Evolutionary conservation across 2,113 vertebrate genomes (phyloP), one percentile per base, ranked within the genome.

Genomic region (Marmota monax): DNA sequence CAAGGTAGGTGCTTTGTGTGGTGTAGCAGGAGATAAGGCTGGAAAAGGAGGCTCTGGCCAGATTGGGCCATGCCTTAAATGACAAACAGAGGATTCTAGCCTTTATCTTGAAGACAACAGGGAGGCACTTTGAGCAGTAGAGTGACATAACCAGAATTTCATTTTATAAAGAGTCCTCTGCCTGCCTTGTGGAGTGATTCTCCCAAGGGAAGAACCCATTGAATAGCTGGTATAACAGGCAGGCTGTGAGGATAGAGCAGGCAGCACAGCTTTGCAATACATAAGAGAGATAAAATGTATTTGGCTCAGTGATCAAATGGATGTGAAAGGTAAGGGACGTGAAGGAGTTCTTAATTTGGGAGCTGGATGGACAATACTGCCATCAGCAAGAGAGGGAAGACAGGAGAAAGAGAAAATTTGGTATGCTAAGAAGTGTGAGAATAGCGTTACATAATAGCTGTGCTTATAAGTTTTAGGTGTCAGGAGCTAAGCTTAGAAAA

Each of bases 261-360:
- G 69, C 2, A 53, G 45, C 18, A 70, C 25, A 53, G 61, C 53
- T 94, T 25, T 76, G 37, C 89, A 56, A 37, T 48, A 45, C n/a
- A 37, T 0, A 13, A 37, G 65, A 90, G 39, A 90, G 88, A 53
- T 58, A 73, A 93, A 88, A 69, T 53, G 29, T 63, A 86, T 25
- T 82, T 29, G 74, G 77, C 67, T 92, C 2, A 2, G 17, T 77
- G 61, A 91, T 76, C 74, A 94, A 61, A 22, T 92, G n/a, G 25
- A 95, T 93, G 48, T 77, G 90, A 95, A 92, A 74, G 61, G 56
- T 69, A 34, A 93, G 17, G 39, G 53, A 82, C 4, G 34, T 48
- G 61, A 77, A 90, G 32, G 53, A 95, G 27, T 39, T 92, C 89
- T 92, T 95, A 96, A 97, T 82, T 88, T 90, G 65, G 89, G 61